phyloP scores from a whole-genome alignment of 2,888 invertebrate species.

The Meghimatium bilineatum region DNA sequence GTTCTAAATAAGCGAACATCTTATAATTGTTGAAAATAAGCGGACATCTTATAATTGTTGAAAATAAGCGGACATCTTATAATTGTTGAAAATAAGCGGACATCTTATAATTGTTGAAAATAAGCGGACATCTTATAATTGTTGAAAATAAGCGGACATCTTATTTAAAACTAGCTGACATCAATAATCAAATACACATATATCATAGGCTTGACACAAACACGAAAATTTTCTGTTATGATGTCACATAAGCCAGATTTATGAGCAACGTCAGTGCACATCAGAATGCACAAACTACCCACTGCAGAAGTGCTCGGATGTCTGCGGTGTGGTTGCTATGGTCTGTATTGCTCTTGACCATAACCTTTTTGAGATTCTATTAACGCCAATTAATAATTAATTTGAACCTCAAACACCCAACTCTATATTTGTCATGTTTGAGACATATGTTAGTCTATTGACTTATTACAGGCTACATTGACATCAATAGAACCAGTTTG shows the following conservation, averaged over 20 bases:
- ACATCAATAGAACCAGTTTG: conserved; percentile 42
- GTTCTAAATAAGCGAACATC: too few relatives aligned
- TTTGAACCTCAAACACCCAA: conserved; percentile 44
- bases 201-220: conserved; percentile 23
- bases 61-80: too few relatives aligned
- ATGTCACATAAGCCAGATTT: conserved; percentile 41
- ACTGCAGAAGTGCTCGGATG: conserved; percentile 47
- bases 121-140: too few relatives aligned
- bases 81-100: too few relatives aligned
- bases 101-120: too few relatives aligned
- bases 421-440: conserved; percentile 38
- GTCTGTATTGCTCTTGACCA: conserved; percentile 43
- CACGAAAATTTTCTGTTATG: conserved; percentile 17
- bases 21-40: too few relatives aligned
- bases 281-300: conserved; percentile 47
- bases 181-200: conserved; percentile 34
- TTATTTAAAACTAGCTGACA: too few relatives aligned
- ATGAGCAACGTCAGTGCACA: conserved; percentile 40
- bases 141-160: too few relatives aligned
- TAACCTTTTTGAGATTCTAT: conserved; percentile 38
- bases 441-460: conserved; percentile 44
- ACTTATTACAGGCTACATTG: conserved; percentile 30
- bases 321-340: conserved; percentile 47
- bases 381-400: conserved; percentile 34
- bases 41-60: too few relatives aligned